Conservation (phyloP, 2,888 invertebrate genomes). For the Lacanobia wlatinum region DNA sequence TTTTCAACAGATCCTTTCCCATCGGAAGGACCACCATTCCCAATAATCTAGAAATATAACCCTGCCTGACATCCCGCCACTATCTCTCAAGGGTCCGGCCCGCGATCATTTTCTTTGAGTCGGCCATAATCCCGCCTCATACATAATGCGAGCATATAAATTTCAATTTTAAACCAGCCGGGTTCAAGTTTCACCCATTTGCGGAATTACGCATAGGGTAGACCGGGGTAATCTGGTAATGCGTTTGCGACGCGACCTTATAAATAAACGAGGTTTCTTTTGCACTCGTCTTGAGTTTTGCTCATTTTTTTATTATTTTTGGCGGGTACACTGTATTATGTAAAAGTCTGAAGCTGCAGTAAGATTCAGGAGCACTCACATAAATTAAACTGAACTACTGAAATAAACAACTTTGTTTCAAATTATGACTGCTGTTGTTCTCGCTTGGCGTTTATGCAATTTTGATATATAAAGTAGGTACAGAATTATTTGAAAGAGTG, state of each 20-base stretch:
- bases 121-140: constrained; percentile 83
- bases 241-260: constrained; percentile 77
- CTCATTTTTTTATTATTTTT: constrained; percentile 54
- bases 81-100: constrained; percentile 68
- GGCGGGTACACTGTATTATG: constrained; percentile 48
- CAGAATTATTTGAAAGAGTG: neutral
- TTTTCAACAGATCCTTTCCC: neutral
- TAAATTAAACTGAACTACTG: constrained; percentile 49
- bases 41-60: constrained; percentile 48
- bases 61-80: constrained; percentile 48
- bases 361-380: constrained; percentile 45
- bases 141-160: constrained; percentile 90
- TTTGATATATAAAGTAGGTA: constrained; percentile 17
- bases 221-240: constrained; percentile 80
- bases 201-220: constrained; percentile 82
- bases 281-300: constrained; percentile 62
- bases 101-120: constrained; percentile 68
- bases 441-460: constrained; percentile 17
- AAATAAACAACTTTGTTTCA: constrained; percentile 45
- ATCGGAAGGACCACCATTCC: neutral
- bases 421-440: constrained; percentile 36
- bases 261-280: constrained; percentile 77
- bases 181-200: constrained; percentile 89
- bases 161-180: constrained; percentile 89
- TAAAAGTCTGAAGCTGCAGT: constrained; percentile 45